Conservation (phyloP, 2,113 vertebrate genomes). For the Nothocercus julius region DNA sequence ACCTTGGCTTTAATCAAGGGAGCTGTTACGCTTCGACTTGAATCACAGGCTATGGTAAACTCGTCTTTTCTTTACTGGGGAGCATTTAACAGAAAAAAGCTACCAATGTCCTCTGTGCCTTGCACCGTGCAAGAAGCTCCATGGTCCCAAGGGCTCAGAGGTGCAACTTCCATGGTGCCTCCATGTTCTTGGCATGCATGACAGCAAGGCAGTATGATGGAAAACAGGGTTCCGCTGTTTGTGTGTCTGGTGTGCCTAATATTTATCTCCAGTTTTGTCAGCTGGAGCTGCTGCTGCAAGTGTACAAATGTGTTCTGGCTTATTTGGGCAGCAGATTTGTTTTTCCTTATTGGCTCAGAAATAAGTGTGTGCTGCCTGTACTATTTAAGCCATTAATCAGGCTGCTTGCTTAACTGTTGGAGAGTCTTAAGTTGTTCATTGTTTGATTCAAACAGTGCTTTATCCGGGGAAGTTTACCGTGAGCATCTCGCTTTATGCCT, state of each 20-base stretch:
- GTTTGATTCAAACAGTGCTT: not conserved
- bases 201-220: rapidly evolving
- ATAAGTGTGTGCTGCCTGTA: not conserved
- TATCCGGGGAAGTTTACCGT: not conserved
- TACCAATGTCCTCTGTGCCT: not conserved
- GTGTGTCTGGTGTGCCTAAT: not conserved
- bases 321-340: conserved; percentile 11
- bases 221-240: not conserved
- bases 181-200: rapidly evolving
- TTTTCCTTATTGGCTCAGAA: not conserved
- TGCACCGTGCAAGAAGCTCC: no score
- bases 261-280: not conserved
- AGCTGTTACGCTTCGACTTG: not conserved
- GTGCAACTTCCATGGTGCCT: rapidly evolving
- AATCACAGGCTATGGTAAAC: not conserved
- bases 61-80: not conserved
- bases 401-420: not conserved
- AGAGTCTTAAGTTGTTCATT: not conserved
- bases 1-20: not conserved
- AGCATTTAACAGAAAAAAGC: not conserved
- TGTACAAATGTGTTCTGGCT: not conserved
- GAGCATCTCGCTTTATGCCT: not conserved
- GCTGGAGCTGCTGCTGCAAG: not conserved
- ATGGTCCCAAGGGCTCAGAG: not conserved
- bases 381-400: not conserved